These are phyloP conservation scores for Atherinomorus stipes DNA, from an alignment of 2,113 vertebrate genomes.

Conservation along the genomic window DNA sequence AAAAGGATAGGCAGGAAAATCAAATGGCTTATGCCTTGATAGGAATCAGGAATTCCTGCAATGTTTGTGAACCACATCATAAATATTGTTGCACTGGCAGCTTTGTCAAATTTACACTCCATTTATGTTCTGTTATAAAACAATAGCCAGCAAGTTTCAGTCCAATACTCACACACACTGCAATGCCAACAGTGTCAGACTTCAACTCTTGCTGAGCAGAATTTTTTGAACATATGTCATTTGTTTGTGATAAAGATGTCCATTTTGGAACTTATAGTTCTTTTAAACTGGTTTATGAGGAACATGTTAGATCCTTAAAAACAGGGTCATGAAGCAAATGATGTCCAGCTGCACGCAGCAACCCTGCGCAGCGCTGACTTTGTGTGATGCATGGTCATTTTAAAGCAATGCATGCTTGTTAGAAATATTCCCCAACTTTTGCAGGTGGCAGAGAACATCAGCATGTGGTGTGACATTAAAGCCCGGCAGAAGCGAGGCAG, in stretches of 20 bases:
- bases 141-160: constrained; percentile 32
- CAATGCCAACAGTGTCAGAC: constrained; percentile 2
- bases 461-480: not conserved
- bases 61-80: constrained; percentile 60
- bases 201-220: constrained; percentile 17
- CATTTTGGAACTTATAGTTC: not conserved
- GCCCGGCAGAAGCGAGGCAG: too few species aligned
- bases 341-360: not conserved
- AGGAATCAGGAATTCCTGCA: constrained; percentile 60
- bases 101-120: constrained; percentile 56
- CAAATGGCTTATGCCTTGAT: constrained; percentile 44
- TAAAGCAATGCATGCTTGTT: not conserved
- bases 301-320: not conserved
- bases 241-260: too few species aligned
- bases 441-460: not conserved
- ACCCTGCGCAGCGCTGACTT: not conserved
- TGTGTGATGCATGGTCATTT: not conserved
- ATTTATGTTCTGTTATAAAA: constrained; percentile 48
- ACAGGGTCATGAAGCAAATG: not conserved
- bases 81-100: constrained; percentile 55
- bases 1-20: constrained; percentile 42
- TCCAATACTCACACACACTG: constrained; percentile 19
- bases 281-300: not conserved
- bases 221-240: constrained; percentile 20
- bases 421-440: not conserved